Evolutionary conservation across 2,797 vertebrate species (phyloP), one percentile per base, ranked within the genome.

Genomic region (Borostomias antarcticus): DNA sequence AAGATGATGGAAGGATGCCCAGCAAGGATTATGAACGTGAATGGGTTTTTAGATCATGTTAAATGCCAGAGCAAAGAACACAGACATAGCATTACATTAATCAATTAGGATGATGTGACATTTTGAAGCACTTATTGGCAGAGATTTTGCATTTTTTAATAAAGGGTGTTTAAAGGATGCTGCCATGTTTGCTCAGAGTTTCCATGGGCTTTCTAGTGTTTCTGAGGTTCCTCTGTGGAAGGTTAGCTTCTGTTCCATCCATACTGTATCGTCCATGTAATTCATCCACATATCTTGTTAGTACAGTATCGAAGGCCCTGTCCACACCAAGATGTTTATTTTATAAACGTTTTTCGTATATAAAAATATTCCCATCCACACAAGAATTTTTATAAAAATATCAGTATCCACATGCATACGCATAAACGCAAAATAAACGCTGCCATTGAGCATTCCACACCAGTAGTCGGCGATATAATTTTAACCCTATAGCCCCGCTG

Each of bases 71-170:
- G 53, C 3, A 48, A 35, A 68, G 9, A 60, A 69, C 26, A 35
- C 26, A 15, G 47, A 62, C 45, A 66, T 66, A 68, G 28, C 56
- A 71, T 67, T 0, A 62, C 73, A 75, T 65, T 2, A 61, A 75
- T 73, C 57, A 30, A 75, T 71, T 68, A 50, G 37, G 45, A 68
- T 40, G 58, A 58, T 64, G 64, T 74, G 74, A 76, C 64, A 70
- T 75, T 83, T 82, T 30, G 2, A 0, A 33, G 8, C 66, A 40
- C 43, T 57, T 28, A 59, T 62, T 28, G 45, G 68, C 57, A 50
- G 26, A 29, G 21, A 11, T 21, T 51, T 51, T 23, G 21, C 11
- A 21, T 51, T 51, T 45, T 45, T 4, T 51, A 51, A 51, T 26
- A 21, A 51, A 45, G 40, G 40, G 21, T 4, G 19, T 51, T 23